Evolutionary conservation across 2,113 vertebrate species (phyloP), one percentile per base, ranked within the genome.

Genomic region (Bujurquina vittata): DNA sequence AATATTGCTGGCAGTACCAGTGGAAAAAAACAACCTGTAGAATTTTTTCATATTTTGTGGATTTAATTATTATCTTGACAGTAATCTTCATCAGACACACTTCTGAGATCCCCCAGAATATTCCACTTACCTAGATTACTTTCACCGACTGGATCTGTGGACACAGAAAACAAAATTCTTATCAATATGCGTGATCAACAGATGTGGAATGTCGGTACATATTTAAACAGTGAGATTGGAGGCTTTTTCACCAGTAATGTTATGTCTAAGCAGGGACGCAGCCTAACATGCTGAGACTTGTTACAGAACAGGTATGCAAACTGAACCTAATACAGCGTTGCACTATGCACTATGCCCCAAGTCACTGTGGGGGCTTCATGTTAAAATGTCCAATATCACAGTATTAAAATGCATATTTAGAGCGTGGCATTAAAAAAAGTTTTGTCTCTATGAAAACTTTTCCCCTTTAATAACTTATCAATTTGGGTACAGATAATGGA

Each of bases 61-160:
- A 22, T 63, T 63, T n/a, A 22, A 1, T 12, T 63, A 11, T 63
- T 22, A 63, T 63, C 10, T 67, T 59, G 12, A 67, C 2, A 3
- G 54, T 14, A 12, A 55, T 23, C 17, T 56, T 23, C 17, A 67
- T 62, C 10, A 59, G 37, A 60, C 35, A 35, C 35, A 43, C 26
- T 35, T 33, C 37, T 10, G 31, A 59, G 26, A 75, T 79, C 54
- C 31, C 18, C 55, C 17, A 59, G 14, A 49, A 8, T 61, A 4
- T 46, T 72, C 23, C 18, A 88, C 87, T 89, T 61, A 90, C 87
- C 90, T n/a, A 88, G 69, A 81, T 87, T 77, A 85, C 76, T 86
- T 62, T 87, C 90, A 84, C 79, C 90, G 61, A 91, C 69, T 79
- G 84, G 76, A 92, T 92, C 89, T 90, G 85, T 81, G 40, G 37